Base-by-base conservation (phyloP, 2,888 invertebrate species). In the Polydrusus tereticollis region DNA sequence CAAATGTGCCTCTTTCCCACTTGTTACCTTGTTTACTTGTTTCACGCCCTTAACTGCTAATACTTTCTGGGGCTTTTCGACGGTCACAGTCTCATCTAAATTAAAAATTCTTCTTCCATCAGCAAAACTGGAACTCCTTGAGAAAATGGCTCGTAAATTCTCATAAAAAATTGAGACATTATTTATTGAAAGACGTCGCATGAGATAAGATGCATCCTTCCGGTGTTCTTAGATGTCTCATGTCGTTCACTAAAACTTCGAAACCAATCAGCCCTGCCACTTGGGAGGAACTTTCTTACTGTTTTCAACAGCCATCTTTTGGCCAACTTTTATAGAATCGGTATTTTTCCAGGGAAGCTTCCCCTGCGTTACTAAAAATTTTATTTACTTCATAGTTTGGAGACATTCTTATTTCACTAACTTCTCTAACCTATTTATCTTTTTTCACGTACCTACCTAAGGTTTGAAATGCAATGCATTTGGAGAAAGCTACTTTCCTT, bases 61-160 rank as follows among this genome's bases (percentile, higher is more conserved):
- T n/a, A 76, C 72, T 58, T 76, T 76, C 59, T 41, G n/a, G 33
- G 74, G 43, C 33, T 72, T 74, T 62, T 74, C 72, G 26, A 74
- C 72, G 16, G 74, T 75, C 10, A 36, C 63, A 18, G 74, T 76
- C 50, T 76, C 75, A 57, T 75, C 75, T 16, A 75, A 63, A 57
- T 75, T 76, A 58, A 16, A 75, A 36, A 75, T 63, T 52, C 71
- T 20, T 60, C 57, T 36, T 38, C 72, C 72, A 45, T 74, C 60
- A 69, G 72, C 72, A 62, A 75, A 75, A 33, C 67, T 45, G 1
- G 43, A 29, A 59, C 18, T 29, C 50, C 69, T 60, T 60, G 65
- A 52, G 10, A 38, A 63, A 38, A 64, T 50, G n/a, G 33, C 8
- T 8, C 12, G 10, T 12, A 33, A 33, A 2, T 33, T 33, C 10